Base-by-base conservation (phyloP, 2,797 vertebrate species). In the Heliangelus exortis region DNA sequence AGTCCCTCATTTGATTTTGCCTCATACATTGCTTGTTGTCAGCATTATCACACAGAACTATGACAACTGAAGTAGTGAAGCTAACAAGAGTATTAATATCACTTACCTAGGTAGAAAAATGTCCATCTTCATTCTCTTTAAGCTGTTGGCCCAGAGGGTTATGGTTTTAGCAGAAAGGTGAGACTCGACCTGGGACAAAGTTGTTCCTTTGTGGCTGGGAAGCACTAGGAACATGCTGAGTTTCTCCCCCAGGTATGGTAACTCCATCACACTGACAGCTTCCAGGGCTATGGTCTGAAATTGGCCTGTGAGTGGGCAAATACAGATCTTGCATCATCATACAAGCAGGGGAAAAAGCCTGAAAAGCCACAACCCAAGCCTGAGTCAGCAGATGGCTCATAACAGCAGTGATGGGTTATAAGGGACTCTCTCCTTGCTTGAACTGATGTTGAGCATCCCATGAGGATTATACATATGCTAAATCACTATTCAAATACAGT, bases 51-150 rank as follows among this genome's bases (percentile, higher is more conserved):
- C 31, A 14, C 8, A 22, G n/a, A 82, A 43, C 62, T 77, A 47
- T 57, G 19, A 28, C 66, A 50, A 36, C 53, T 7, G 15, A 43
- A 81, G 36, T 2, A 69, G 50, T 18, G 50, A 79, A 63, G 45
- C 16, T 2, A 2, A n/a, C 9, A 16, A 15, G 7, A 77, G 45
- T 34, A 54, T 5, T 14, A 6, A 7, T 8, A 12, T 59, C 47
- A 21, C 82, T 97, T 84, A 99, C 99, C 98, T 99, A 36, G 99
- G 99, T 10, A 99, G 97, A 93, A 99, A 98, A 82, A 99, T 79
- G 57, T 99, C 98, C 98, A 99, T 98, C 95, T 98, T 98, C 71
- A 84, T 98, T 92, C 98, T 98, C 67, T 97, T 98, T 68, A 99
- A 97, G 84, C 97, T 98, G 17, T 85, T 96, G 62, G 98, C 97